Evolutionary conservation across 2,797 vertebrate genomes (phyloP), one percentile per base, ranked within the genome.

Genomic region (Esox masquinongy): DNA sequence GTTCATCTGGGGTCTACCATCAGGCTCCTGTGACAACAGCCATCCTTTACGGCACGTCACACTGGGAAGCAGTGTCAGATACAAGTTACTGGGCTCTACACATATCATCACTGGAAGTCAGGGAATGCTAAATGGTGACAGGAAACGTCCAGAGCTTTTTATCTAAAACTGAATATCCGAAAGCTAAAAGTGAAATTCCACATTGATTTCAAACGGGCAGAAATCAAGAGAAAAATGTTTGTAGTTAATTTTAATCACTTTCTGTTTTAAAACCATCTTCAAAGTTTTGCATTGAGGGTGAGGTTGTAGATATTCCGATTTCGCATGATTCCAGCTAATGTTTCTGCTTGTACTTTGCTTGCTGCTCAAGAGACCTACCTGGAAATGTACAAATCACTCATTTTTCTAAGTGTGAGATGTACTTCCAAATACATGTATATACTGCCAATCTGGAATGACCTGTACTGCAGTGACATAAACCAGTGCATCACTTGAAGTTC

Each of bases 1-100:
- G 83, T 79, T 84, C 89, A 83, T 69, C 79, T 82, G 88, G 88
- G 86, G 86, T 78, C 78, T 78, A 79, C 79, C 84, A 87, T 88
- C 84, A 86, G 83, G 79, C 69, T 56, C 56, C 4, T 50, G 24
- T 85, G 90, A 90, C 88, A 90, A 82, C 70, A 76, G 76, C 79
- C 56, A 86, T 84, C 67, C 72, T 82, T 84, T 83, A 81, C 3
- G 4, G 56, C 12, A 24, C 61, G n/a, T n/a, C 29, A 7, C 51
- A 56, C 6, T 3, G 51, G 56, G 14, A 70, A 53, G 66, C 49
- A 34, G 26, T 36, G 67, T 74, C 53, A 9, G 64, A 71, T 14
- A 39, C 49, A 24, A 15, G 51, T 53, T 50, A 31, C 6, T 50
- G 14, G 47, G 49, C 26, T 49, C 26, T 71, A 8, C 24, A 71